Percentiles rank a stretch among this genome's conserved stretches.
phyloP scores from a whole-genome alignment of 37 sponge, comb jelly and placozoan genomes.

The Spongia lamella region DNA sequence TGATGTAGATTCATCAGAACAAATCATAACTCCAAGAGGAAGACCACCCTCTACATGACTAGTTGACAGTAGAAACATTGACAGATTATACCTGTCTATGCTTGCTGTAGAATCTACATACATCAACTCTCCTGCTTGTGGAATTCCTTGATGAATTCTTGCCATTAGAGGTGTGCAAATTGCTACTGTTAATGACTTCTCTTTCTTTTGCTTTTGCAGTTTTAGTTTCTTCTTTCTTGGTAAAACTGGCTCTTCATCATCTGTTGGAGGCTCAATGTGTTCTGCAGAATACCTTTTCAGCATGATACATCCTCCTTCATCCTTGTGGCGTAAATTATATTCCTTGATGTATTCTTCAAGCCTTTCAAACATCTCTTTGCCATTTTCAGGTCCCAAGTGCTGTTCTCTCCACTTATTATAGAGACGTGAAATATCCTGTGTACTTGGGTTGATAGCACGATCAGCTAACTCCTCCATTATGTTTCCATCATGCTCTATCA shows the following conservation, averaged over 20 bases:
- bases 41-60: not conserved
- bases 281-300: too few relatives aligned
- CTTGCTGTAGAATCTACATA: not conserved
- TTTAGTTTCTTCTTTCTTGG: not conserved
- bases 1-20: conserved; percentile 7
- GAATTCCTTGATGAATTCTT: conserved; percentile 4
- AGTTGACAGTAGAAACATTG: conserved; percentile 6
- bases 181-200: not conserved
- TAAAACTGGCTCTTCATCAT: too few relatives aligned
- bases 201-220: too few relatives aligned
- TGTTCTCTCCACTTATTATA: not conserved
- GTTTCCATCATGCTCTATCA: conserved; percentile 6
- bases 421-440: not conserved
- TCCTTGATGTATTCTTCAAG: not conserved
- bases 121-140: conserved; percentile 2
- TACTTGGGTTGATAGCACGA: conserved; percentile 19
- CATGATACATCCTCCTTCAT: too few relatives aligned
- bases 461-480: conserved; percentile 1
- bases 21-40: conserved; percentile 6
- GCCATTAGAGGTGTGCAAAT: conserved; percentile 26
- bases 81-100: not conserved
- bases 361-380: conserved; percentile 16
- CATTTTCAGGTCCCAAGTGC: conserved; percentile 18
- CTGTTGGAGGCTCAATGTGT: too few relatives aligned
- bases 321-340: too few relatives aligned